Evolutionary conservation across 2,888 invertebrate species (phyloP).

Genomic region (Alentia gelatinosa): DNA sequence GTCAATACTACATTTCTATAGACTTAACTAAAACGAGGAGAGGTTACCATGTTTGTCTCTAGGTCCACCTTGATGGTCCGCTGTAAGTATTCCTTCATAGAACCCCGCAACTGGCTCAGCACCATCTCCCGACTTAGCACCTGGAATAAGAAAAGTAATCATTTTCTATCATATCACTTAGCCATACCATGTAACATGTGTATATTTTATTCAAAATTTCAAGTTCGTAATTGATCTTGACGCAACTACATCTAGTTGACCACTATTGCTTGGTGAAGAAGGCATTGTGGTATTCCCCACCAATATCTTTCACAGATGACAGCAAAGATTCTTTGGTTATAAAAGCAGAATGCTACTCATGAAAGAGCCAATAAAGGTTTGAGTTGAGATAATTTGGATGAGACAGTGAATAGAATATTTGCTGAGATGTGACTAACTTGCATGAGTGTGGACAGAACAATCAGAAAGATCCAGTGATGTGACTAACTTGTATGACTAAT

Average conservation of each 20-base stretch:
- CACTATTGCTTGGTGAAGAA: no score
- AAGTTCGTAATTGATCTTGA: no score
- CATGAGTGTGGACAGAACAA: neutral
- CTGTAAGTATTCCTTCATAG: slow-evolving; percentile 71
- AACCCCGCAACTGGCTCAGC: slow-evolving; percentile 68
- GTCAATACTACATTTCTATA: no score
- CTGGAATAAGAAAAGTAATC: slow-evolving; percentile 65
- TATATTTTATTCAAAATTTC: neutral
- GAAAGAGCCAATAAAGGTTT: no score
- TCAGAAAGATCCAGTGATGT: no score
- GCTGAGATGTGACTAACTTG: neutral
- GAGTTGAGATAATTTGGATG: no score
- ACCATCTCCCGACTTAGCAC: slow-evolving; percentile 71
- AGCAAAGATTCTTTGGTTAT: no score
- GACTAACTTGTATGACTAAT: no score
- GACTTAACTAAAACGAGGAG: neutral
- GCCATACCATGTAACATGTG: neutral
- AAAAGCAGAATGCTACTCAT: no score
- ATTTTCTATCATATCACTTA: neutral
- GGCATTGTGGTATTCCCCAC: no score
- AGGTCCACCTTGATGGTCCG: slow-evolving; percentile 65
- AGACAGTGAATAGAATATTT: neutral
- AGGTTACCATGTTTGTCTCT: slow-evolving; percentile 58
- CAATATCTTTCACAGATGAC: no score
- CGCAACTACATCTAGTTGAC: no score